These are phyloP conservation scores for Nephrotoma guestfalica DNA, from an alignment of 2,888 invertebrate species.

Conservation along the genomic window DNA sequence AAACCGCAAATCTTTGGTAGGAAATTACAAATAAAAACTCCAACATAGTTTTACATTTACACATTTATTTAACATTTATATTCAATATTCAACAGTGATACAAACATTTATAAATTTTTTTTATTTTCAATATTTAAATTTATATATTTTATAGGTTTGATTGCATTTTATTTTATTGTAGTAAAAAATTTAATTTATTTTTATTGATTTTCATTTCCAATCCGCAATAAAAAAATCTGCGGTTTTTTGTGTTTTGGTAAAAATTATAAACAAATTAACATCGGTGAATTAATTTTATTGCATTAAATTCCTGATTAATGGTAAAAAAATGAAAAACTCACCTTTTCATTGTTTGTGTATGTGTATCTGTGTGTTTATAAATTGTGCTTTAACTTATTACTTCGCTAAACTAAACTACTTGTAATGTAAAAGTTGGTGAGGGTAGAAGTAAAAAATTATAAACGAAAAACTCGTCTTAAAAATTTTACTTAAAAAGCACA, in stretches of 20 bases:
- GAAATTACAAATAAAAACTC: neutral
- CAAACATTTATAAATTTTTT: conserved; percentile 4
- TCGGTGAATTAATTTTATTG: too few relatives aligned
- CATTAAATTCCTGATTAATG: too few relatives aligned
- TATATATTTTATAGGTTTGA: neutral
- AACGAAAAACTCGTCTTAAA: neutral
- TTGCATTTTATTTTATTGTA: neutral
- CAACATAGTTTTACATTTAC: neutral
- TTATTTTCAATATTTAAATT: neutral
- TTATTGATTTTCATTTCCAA: neutral
- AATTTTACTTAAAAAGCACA: neutral
- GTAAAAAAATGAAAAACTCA: too few relatives aligned
- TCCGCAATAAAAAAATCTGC: neutral
- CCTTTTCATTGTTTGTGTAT: too few relatives aligned
- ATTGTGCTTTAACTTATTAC: too few relatives aligned
- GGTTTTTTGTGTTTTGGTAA: neutral
- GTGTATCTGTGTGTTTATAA: too few relatives aligned
- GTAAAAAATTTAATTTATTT: neutral
- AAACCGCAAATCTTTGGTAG: neutral
- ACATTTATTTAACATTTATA: conserved; percentile 5
- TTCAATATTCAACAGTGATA: conserved; percentile 6
- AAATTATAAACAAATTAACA: too few relatives aligned
- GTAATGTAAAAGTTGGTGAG: too few relatives aligned
- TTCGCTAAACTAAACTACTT: too few relatives aligned
- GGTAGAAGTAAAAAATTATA: too few relatives aligned